A percentile compares a stretch with the other conserved stretches of the same genome.
Conservation (phyloP, 2,888 invertebrate species). For the Phasia obesa region DNA sequence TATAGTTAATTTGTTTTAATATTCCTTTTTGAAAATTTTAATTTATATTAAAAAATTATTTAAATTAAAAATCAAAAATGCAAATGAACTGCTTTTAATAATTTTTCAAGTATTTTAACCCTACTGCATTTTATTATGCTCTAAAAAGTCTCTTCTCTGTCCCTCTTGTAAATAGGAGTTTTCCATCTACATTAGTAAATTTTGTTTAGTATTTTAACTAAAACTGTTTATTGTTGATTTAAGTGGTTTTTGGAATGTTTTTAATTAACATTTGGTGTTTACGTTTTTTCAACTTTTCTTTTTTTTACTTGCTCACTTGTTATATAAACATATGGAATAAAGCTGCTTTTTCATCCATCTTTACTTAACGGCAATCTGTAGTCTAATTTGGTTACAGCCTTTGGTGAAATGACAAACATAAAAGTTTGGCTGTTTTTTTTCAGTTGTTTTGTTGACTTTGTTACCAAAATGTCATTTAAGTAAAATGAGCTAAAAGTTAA, state of each 20-base stretch:
- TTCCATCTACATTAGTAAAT: too few relatives aligned
- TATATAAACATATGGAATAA: conserved; percentile 7
- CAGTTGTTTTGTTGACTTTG: conserved; percentile 25
- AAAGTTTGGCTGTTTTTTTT: conserved; percentile 13
- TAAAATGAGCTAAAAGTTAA: conserved; percentile 31
- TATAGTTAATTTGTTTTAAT: too few relatives aligned
- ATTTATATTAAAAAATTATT: too few relatives aligned
- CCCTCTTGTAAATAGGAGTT: too few relatives aligned
- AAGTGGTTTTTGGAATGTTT: conserved; percentile 42
- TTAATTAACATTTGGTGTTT: conserved; percentile 47
- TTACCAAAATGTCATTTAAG: conserved; percentile 36
- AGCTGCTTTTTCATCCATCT: conserved; percentile 5
- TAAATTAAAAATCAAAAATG: too few relatives aligned
- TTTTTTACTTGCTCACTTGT: not conserved
- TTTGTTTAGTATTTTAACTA: conserved; percentile 19
- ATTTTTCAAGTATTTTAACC: too few relatives aligned
- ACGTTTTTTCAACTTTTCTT: not conserved
- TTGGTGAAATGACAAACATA: conserved; percentile 23
- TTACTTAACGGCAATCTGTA: conserved; percentile 35
- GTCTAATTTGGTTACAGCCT: conserved; percentile 43
- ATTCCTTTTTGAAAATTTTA: too few relatives aligned
- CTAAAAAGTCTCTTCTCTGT: too few relatives aligned
- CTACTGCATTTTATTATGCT: too few relatives aligned
- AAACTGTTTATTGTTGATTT: conserved; percentile 46
- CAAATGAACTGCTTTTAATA: too few relatives aligned